Evolutionary conservation across 2,888 invertebrate genomes (phyloP), one percentile per base, ranked within the genome.

Genomic region (Tineola bisselliella): DNA sequence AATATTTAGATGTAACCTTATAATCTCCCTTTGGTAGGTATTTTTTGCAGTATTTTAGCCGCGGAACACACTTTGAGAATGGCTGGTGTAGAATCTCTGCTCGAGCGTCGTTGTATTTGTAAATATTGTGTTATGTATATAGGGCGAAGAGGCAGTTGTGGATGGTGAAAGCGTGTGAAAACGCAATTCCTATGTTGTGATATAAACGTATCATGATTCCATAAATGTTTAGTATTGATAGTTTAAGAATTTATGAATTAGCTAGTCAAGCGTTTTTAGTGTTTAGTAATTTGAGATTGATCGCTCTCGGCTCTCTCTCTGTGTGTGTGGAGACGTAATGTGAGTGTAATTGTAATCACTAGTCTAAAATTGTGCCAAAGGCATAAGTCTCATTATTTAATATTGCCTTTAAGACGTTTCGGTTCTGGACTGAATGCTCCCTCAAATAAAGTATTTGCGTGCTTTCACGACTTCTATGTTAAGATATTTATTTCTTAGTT

Each of bases 301-400:
- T 25, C 2, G 54, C 54, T 54, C 54, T 54, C n/a, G n/a, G n/a
- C n/a, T n/a, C n/a, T n/a, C n/a, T n/a, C n/a, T n/a, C n/a, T n/a
- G n/a, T n/a, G n/a, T n/a, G n/a, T n/a, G n/a, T n/a, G n/a, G 25
- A 56, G 56, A 56, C 30, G 6, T 56, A 25, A 19, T 56, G 30
- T 48, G 19, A 18, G 2, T 19, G n/a, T 56, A 12, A 30, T 66
- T 66, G 12, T 64, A 66, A 68, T 67, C 67, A 73, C 77, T 81
- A 81, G 82, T 82, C 78, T 73, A 68, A 62, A 69, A 68, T 70
- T 70, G 79, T 79, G 84, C 81, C 84, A 81, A 81, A 81, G 82
- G 83, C 83, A 78, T 76, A 63, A 78, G 83, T 84, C 84, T 84
- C 86, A 69, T 71, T 68, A 69, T 67, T 70, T 70, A 65, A 66